Conservation (phyloP, 2,797 vertebrate genomes). For the Botia kubotai region DNA sequence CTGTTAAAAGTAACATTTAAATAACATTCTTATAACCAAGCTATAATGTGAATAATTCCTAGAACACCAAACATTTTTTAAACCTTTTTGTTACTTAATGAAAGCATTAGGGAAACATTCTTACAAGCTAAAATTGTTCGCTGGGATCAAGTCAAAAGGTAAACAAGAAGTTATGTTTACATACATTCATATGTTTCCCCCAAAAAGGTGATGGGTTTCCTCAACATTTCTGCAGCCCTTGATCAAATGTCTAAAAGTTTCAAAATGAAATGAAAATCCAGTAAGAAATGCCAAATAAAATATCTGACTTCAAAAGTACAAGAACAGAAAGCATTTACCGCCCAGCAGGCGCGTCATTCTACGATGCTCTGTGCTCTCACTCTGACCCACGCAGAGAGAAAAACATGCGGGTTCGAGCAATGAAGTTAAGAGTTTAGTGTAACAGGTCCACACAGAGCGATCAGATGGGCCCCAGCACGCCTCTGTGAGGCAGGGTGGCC, state of each 20-base stretch:
- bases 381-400: conserved; percentile 47
- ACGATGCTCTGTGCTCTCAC: conserved; percentile 38
- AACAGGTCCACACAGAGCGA: conserved; percentile 37
- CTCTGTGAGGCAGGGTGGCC: conserved; percentile 18
- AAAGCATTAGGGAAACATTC: too few relatives aligned
- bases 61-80: too few relatives aligned
- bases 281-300: not conserved
- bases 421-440: conserved; percentile 37
- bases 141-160: not conserved
- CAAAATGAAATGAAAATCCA: not conserved
- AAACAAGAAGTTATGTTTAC: not conserved
- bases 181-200: not conserved
- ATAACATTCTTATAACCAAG: too few relatives aligned
- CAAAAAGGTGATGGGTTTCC: not conserved
- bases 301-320: not conserved
- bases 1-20: too few relatives aligned
- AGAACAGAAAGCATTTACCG: conserved; percentile 23
- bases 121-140: too few relatives aligned
- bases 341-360: conserved; percentile 29
- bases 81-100: too few relatives aligned
- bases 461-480: conserved; percentile 47
- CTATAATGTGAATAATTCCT: too few relatives aligned
- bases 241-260: not conserved
- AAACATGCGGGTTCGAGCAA: conserved; percentile 42
- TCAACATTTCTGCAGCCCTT: not conserved